These are phyloP conservation scores for Trematocara variabile DNA, from an alignment of 2,113 vertebrate genomes.

Conservation along the genomic window DNA sequence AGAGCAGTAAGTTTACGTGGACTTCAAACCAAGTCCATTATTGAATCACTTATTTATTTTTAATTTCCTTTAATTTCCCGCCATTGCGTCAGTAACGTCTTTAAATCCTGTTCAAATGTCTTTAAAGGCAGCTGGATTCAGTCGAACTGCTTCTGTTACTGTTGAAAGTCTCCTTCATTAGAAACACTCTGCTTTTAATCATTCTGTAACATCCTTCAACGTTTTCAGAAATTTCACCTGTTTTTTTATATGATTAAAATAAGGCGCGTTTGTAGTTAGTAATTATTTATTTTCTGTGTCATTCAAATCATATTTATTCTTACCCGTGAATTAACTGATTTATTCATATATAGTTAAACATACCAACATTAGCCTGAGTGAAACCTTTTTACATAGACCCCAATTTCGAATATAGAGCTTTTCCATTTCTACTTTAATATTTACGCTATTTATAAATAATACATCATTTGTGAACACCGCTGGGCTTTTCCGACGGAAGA, in stretches of 20 bases:
- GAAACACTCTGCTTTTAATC: background rate
- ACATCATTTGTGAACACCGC: background rate
- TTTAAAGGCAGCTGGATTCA: background rate
- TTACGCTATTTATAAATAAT: background rate
- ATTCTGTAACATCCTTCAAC: background rate
- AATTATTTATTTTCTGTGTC: background rate
- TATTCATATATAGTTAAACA: background rate
- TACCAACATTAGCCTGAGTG: background rate
- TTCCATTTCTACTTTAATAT: background rate
- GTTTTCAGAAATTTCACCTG: background rate
- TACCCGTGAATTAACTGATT: background rate
- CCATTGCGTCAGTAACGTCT: background rate
- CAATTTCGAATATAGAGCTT: background rate
- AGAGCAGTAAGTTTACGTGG: constrained; percentile 48
- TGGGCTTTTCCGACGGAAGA: background rate
- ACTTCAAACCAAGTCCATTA: background rate
- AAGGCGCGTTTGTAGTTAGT: background rate
- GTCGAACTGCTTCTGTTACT: background rate
- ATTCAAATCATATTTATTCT: background rate
- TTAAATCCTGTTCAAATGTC: background rate
- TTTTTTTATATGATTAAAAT: background rate
- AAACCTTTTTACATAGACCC: fast-evolving
- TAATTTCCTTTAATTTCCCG: background rate
- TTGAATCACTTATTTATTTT: background rate
- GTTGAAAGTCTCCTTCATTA: background rate